Conservation (phyloP, 2,113 vertebrate genomes). For the Limanda limanda region DNA sequence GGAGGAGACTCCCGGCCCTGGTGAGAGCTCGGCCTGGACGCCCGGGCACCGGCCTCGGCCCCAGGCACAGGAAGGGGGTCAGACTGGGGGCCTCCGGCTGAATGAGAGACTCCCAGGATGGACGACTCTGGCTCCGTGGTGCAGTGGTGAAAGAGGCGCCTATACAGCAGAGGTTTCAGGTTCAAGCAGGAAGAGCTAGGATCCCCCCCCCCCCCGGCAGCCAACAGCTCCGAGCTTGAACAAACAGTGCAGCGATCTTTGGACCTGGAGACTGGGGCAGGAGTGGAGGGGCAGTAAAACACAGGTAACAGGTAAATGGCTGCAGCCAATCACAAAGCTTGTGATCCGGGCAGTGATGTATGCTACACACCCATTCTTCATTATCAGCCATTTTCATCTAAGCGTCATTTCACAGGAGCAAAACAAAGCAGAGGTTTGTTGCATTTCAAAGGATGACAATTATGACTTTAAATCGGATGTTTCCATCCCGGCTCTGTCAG, state of each 20-base stretch:
- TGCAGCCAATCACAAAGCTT: conserved; percentile 49
- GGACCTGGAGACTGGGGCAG: conserved; percentile 56
- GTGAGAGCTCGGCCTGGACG: not conserved
- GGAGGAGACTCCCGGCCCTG: conserved; percentile 20
- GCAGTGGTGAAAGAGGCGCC: conserved; percentile 9
- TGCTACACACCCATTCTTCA: conserved; percentile 34
- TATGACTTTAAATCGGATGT: too few relatives aligned
- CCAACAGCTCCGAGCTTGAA: conserved; percentile 43
- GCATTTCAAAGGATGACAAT: too few relatives aligned
- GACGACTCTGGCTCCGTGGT: not conserved
- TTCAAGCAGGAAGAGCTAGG: conserved; percentile 40
- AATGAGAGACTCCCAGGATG: conserved; percentile 23
- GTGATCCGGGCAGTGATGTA: conserved; percentile 11
- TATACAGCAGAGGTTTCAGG: conserved; percentile 32
- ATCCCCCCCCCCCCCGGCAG: conserved; percentile 7
- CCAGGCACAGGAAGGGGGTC: not conserved
- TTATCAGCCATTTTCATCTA: too few relatives aligned
- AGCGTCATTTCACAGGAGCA: too few relatives aligned
- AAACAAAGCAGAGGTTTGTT: too few relatives aligned
- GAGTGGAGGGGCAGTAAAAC: conserved; percentile 61
- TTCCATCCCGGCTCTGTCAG: conserved; percentile 9
- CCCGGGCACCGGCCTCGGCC: not conserved
- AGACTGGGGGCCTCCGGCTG: not conserved
- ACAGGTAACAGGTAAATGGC: conserved; percentile 35
- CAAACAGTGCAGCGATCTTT: conserved; percentile 76